Percentiles rank a stretch among this genome's conserved stretches.
Conservation (phyloP, 2,797 vertebrate genomes). For the Pristis pectinata region DNA sequence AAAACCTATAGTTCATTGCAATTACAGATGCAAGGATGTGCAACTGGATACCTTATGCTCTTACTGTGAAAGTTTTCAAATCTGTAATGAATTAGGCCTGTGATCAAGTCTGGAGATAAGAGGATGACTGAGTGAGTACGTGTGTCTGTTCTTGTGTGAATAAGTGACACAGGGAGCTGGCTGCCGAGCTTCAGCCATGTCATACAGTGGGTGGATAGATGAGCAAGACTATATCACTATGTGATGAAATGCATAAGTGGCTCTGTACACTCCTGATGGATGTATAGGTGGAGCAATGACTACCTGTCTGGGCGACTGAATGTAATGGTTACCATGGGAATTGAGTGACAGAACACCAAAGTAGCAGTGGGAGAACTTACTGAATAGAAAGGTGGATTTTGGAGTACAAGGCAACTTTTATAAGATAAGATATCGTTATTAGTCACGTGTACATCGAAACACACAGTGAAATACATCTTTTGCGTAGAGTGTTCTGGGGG, state of each 20-base stretch:
- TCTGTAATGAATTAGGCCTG: not conserved
- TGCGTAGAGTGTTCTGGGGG: too few relatives aligned
- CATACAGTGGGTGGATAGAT: not conserved
- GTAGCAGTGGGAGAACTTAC: not conserved
- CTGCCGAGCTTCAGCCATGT: not conserved
- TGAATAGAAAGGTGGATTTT: not conserved
- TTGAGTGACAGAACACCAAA: not conserved
- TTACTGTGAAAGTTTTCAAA: not conserved
- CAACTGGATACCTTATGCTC: not conserved
- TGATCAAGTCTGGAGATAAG: not conserved
- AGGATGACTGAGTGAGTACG: not conserved
- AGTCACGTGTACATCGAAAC: too few relatives aligned
- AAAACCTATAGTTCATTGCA: not conserved
- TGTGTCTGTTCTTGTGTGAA: not conserved
- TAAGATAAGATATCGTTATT: too few relatives aligned
- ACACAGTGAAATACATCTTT: too few relatives aligned
- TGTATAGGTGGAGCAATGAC: not conserved
- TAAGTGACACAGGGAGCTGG: too few relatives aligned
- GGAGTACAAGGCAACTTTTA: not conserved
- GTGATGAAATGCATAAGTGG: too few relatives aligned
- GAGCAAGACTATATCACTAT: not conserved
- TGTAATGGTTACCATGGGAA: too few relatives aligned
- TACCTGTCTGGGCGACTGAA: not conserved
- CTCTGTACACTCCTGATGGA: too few relatives aligned
- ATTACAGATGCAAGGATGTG: not conserved